Evolutionary conservation across 2,888 invertebrate species (phyloP), one percentile per base, ranked within the genome.

Genomic region (Epirrhoe tristata): DNA sequence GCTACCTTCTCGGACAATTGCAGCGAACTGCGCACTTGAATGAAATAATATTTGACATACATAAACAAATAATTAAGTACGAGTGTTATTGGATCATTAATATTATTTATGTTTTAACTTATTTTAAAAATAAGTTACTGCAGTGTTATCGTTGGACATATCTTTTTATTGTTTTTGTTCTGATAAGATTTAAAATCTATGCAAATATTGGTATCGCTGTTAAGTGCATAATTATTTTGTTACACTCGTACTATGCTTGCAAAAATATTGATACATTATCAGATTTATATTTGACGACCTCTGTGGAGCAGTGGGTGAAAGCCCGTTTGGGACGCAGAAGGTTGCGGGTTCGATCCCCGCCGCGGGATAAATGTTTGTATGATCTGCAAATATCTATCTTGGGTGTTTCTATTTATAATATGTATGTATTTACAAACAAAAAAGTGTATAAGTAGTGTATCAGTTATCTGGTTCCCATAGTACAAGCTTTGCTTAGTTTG

Each of bases 21-120:
- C 5, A 64, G n/a, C 31, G 48, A 65, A 65, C 59, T 65, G 65
- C 59, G 65, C 65, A 65, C 32, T 56, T 32, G 34, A 60, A 43
- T 61, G 39, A 57, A 43, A 52, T 60, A 60, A 60, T 61, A 60
- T 66, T 60, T 50, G 60, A 57, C 50, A 57, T 57, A 57, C 46
- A 52, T 57, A 60, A 65, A 65, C 65, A 65, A 65, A 55, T 55
- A 14, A 39, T 60, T 57, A 52, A 24, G 34, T 39, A 7, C 59
- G 56, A 66, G 52, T 61, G 57, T 61, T 60, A 57, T 61, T 60
- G 60, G 43, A 24, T 57, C 57, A 48, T 55, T 59, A 55, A 34
- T 56, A 56, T n/a, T n/a, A n/a, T 52, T 14, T 17, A 24, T 56
- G 34, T 51, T 56, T 50, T 14, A 10, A 4, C 16, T 24, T 24